phyloP scores from a whole-genome alignment of 2,888 invertebrate species.

The Aleiodes testaceus region DNA sequence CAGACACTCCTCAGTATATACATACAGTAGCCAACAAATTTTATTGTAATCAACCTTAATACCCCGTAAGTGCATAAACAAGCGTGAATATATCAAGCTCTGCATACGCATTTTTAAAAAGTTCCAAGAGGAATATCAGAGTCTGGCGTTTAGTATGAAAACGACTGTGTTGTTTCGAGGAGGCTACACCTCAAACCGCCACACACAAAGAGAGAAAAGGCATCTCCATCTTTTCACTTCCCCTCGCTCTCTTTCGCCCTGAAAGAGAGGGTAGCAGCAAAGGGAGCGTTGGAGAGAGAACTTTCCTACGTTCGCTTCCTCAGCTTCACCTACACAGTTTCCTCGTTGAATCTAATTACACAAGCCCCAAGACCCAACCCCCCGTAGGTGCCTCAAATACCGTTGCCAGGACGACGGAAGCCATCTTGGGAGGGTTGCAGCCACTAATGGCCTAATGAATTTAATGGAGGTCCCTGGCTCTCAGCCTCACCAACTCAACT shows the following conservation, averaged over 20 bases:
- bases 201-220: background rate
- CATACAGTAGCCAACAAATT: slow-evolving; percentile 34
- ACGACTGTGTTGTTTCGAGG: background rate
- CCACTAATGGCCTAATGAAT: slow-evolving; percentile 74
- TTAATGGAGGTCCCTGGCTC: slow-evolving; percentile 71
- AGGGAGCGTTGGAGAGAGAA: background rate
- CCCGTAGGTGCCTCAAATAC: slow-evolving; percentile 43
- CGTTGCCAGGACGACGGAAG: slow-evolving; percentile 72
- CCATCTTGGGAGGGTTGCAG: slow-evolving; percentile 73
- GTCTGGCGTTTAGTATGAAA: too few relatives aligned
- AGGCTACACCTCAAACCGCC: slow-evolving; percentile 21
- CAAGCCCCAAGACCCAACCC: slow-evolving; percentile 62
- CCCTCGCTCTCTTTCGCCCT: background rate
- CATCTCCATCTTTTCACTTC: slow-evolving; percentile 21
- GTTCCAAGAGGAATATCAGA: slow-evolving; percentile 4
- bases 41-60: slow-evolving; percentile 44
- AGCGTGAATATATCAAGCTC: slow-evolving; percentile 36
- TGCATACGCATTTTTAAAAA: slow-evolving; percentile 33
- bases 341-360: slow-evolving; percentile 73
- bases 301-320: slow-evolving; percentile 11
- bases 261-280: too few relatives aligned
- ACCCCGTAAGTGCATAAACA: slow-evolving; percentile 31
- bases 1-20: background rate
- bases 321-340: slow-evolving; percentile 55
- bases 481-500: slow-evolving; percentile 19